Evolutionary conservation across 2,113 vertebrate genomes (phyloP).

Genomic region (Eudorcas thomsonii): DNA sequence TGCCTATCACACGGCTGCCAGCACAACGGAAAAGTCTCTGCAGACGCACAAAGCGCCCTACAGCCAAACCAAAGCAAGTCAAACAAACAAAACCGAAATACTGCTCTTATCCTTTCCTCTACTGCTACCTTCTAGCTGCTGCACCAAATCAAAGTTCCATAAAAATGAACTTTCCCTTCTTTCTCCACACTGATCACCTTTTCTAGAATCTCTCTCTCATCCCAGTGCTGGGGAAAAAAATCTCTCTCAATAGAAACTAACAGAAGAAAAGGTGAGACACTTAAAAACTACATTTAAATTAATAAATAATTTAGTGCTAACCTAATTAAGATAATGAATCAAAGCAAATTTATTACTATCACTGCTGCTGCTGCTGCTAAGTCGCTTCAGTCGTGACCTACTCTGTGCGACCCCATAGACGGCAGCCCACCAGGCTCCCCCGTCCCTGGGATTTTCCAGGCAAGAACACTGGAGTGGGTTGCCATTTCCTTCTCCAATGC

Average conservation of each 20-base stretch:
- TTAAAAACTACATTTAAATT: neutral
- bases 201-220: neutral
- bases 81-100: neutral
- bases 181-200: neutral
- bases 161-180: neutral
- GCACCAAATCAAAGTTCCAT: neutral
- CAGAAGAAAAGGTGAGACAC: neutral
- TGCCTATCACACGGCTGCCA: neutral
- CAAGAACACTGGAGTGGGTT: no score
- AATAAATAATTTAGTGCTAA: neutral
- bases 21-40: neutral
- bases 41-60: neutral
- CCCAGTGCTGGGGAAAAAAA: neutral
- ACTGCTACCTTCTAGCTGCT: neutral
- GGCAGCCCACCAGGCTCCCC: no score
- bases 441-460: no score
- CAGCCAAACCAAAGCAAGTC: neutral
- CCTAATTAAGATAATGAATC: neutral
- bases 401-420: no score
- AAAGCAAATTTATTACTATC: neutral
- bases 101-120: neutral
- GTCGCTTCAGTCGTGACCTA: no score
- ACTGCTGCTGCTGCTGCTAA: neutral
- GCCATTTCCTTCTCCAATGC: no score
- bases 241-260: neutral